A percentile compares a stretch with the other conserved stretches of the same genome.
phyloP scores from a whole-genome alignment of 2,797 vertebrate species.

The Bufotes viridis region DNA sequence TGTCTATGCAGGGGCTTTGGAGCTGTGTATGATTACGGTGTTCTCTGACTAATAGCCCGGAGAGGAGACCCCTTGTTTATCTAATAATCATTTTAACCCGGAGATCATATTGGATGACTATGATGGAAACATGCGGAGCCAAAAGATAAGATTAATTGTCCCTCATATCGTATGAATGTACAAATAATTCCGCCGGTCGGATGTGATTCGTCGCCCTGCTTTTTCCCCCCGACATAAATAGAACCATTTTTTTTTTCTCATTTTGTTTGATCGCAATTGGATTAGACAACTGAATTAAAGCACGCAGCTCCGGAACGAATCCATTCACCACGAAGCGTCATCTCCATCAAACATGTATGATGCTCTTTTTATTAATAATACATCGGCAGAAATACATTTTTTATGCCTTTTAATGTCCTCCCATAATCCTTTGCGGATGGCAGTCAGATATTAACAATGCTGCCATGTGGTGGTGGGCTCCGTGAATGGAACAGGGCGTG shows the following conservation, averaged over 20 bases:
- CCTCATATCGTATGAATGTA: background rate
- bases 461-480: background rate
- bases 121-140: background rate
- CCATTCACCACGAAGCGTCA: background rate
- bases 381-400: background rate
- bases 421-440: background rate
- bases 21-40: background rate
- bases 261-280: background rate
- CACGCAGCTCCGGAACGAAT: background rate
- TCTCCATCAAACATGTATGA: constrained; percentile 10
- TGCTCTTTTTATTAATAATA: constrained; percentile 18
- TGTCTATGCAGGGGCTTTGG: background rate
- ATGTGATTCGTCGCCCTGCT: background rate
- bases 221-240: background rate
- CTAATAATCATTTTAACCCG: background rate
- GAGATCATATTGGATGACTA: background rate
- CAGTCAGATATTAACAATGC: background rate
- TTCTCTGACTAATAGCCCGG: background rate
- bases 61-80: background rate
- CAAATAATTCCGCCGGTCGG: too few relatives aligned
- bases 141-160: background rate
- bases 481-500: background rate
- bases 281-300: background rate
- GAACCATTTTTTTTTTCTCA: background rate
- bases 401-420: background rate